Base-by-base conservation (phyloP, 2,797 vertebrate species). In the Salmo trutta region DNA sequence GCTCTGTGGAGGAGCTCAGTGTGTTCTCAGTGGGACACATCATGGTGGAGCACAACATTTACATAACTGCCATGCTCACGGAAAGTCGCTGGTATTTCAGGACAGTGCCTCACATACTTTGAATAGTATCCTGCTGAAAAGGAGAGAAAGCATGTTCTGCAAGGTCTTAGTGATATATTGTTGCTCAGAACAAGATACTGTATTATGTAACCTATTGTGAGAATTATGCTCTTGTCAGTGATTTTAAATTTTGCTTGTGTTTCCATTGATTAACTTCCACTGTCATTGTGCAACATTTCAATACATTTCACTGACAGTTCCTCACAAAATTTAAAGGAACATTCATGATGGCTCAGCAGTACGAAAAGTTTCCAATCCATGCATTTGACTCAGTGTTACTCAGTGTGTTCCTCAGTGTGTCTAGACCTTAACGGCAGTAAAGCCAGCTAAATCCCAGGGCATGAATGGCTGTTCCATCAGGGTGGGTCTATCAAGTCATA, bases 401-500 rank as follows among this genome's bases (percentile, higher is more conserved):
- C 31, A 56, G 59, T 36, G 73, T 84, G 73, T 27, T 2, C 71
- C 75, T 71, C 83, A 77, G 54, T 14, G 41, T 47, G 77, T 88
- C 77, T 75, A 69, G 56, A 54, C 56, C 75, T 75, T 80, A 85
- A 82, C 84, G 82, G 79, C 79, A 85, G 79, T 59, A 87, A 89
- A 91, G 85, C 85, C 78, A 81, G 77, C 59, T 83, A 85, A 89
- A 89, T 87, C 85, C 80, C 77, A 51, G 52, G 16, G 65, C n/a
- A 76, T 84, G 84, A 88, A 85, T 82, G 29, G 79, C 82, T 70
- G 82, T 71, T 79, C 71, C 72, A 72, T 77, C 75, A 52, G 80
- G 72, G 84, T 67, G 83, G 76, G 78, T 85, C 62, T 75, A 83
- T 84, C 78, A 69, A 88, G 85, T 84, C 83, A 82, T 78, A 84